Evolutionary conservation across 2,797 vertebrate genomes (phyloP).

Genomic region (Chromobotia macracanthus): DNA sequence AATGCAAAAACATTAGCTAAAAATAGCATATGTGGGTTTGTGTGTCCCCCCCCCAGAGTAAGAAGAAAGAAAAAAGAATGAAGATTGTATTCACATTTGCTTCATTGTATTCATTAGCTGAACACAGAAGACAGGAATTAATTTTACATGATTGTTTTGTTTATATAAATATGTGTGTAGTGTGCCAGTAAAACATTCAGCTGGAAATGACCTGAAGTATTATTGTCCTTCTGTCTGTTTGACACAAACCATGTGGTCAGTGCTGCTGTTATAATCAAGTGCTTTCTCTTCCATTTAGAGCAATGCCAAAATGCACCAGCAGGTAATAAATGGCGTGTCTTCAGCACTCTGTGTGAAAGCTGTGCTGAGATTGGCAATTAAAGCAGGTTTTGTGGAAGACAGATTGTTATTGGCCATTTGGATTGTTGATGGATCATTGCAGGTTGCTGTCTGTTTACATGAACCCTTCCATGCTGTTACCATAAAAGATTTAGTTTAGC

Average conservation of each 20-base stretch:
- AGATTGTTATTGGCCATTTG: not conserved
- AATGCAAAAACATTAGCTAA: constrained; percentile 24
- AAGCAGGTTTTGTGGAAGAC: not conserved
- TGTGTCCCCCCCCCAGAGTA: constrained; percentile 12
- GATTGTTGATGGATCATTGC: not conserved
- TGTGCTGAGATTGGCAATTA: constrained; percentile 12
- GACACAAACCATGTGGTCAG: not conserved
- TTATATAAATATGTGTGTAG: not conserved
- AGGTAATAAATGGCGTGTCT: constrained; percentile 26
- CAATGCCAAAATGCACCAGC: constrained; percentile 9
- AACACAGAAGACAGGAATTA: not conserved
- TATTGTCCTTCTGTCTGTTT: not conserved
- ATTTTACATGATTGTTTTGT: not conserved
- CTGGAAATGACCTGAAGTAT: not conserved
- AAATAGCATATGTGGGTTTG: constrained; percentile 6
- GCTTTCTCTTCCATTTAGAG: constrained; percentile 1
- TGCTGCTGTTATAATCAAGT: not conserved
- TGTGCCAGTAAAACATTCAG: not conserved
- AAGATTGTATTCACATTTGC: constrained; percentile 12
- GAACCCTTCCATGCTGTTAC: not conserved
- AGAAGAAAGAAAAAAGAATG: not conserved
- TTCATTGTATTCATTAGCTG: not conserved
- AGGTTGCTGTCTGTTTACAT: not conserved
- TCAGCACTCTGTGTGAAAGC: constrained; percentile 25
- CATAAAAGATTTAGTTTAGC: too few species aligned